Evolutionary conservation across 1,140 invertebrate species (phyloP).

Genomic region (Fopius arisanus): DNA sequence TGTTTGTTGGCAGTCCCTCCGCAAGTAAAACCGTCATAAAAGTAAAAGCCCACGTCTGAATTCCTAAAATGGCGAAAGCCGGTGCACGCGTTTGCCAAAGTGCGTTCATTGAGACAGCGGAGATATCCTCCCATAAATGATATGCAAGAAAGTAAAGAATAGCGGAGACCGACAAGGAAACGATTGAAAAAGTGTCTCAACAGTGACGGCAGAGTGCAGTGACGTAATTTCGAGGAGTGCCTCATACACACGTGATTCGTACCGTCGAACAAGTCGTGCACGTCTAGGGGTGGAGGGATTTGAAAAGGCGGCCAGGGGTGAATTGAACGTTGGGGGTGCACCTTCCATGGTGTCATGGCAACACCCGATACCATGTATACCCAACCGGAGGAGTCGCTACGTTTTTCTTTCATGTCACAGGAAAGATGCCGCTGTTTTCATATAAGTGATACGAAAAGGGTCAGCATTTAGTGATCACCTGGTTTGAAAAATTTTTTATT

Average conservation of each 20-base stretch:
- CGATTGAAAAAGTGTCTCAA: constrained; percentile 1
- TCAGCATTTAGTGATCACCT: not conserved
- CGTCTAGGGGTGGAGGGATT: not conserved
- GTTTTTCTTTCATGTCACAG: not conserved
- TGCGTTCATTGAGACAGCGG: not conserved
- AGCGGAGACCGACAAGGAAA: not conserved
- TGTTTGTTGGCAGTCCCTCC: not conserved
- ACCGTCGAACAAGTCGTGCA: not conserved
- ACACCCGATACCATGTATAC: not conserved
- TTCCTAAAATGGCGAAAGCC: not conserved
- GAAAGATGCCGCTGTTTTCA: not conserved
- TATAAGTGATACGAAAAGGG: not conserved
- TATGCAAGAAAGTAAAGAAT: not conserved
- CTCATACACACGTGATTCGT: not conserved
- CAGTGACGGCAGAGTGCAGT: not conserved
- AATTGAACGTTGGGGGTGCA: not conserved
- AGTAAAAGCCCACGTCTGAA: not conserved
- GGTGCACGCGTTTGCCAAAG: not conserved
- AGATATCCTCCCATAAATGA: not conserved
- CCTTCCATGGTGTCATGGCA: constrained; percentile 1
- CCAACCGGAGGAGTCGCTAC: not conserved
- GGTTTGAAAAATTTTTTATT: not conserved
- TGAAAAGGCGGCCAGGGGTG: not conserved
- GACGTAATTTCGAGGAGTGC: constrained; percentile 1
- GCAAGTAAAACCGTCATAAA: not conserved